Percentiles rank a stretch among this genome's conserved stretches.
phyloP scores from a whole-genome alignment of 2,888 invertebrate species.

The Therioaphis trifolii region DNA sequence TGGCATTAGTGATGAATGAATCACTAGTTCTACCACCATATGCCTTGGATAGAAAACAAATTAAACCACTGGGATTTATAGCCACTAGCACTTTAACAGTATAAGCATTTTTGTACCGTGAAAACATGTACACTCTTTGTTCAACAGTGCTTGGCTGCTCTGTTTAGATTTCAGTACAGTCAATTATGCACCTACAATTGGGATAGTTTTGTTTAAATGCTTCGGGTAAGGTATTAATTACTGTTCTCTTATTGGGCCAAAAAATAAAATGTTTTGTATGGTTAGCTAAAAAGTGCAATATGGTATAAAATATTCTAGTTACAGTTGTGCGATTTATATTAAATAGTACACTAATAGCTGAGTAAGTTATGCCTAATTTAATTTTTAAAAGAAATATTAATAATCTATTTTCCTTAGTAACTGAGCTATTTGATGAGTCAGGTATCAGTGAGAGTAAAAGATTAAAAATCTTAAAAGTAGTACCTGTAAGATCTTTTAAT shows the following conservation, averaged over 20 bases:
- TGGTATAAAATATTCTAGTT: not conserved
- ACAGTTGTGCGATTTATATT: not conserved
- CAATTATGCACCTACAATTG: not conserved
- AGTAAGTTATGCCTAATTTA: not conserved
- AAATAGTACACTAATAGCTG: not conserved
- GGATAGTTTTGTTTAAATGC: constrained; percentile 5
- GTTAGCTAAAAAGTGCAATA: not conserved
- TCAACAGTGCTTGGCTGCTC: not conserved
- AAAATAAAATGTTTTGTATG: not conserved
- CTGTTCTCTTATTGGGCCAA: no score
- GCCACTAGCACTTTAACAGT: not conserved
- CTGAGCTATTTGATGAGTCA: not conserved
- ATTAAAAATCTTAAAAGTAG: not conserved
- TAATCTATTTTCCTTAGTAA: not conserved
- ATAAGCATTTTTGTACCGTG: not conserved
- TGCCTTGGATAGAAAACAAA: not conserved
- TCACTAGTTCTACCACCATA: constrained; percentile 6
- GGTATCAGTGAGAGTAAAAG: not conserved
- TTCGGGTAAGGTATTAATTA: not conserved
- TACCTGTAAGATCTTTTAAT: constrained; percentile 7
- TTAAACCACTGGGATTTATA: constrained; percentile 3
- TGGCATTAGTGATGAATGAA: constrained; percentile 7
- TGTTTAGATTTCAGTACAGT: not conserved
- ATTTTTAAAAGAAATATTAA: not conserved
- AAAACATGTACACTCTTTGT: not conserved